Evolutionary conservation across 2,888 invertebrate species (phyloP).

Genomic region (Uloborus plumipes): DNA sequence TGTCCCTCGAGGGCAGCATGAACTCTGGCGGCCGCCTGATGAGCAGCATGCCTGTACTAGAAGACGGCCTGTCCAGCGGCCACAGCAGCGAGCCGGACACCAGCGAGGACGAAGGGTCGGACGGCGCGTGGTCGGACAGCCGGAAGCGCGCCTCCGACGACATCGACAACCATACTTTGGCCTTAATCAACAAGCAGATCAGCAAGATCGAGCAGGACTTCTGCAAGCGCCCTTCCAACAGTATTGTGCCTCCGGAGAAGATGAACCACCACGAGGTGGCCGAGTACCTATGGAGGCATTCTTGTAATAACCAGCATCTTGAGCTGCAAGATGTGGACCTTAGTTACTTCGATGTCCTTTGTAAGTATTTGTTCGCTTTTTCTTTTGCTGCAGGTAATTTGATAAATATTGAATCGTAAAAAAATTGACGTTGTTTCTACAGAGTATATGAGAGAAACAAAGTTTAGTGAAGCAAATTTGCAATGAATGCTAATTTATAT

Average conservation of each 20-base stretch:
- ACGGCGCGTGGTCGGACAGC: constrained; percentile 46
- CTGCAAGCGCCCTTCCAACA: constrained; percentile 71
- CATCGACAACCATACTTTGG: constrained; percentile 71
- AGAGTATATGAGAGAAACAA: too few species aligned
- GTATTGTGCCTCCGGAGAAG: constrained; percentile 21
- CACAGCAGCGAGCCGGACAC: constrained; percentile 90
- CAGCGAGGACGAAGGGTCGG: constrained; percentile 63
- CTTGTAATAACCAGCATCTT: constrained; percentile 56
- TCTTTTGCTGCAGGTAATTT: too few species aligned
- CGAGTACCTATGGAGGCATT: constrained; percentile 57
- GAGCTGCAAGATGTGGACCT: constrained; percentile 66
- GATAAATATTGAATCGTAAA: too few species aligned
- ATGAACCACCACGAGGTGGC: constrained; percentile 52
- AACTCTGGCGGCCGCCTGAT: constrained; percentile 72
- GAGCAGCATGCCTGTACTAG: constrained; percentile 84
- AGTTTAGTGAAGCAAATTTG: too few species aligned
- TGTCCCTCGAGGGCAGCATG: constrained; percentile 74
- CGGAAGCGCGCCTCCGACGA: constrained; percentile 36
- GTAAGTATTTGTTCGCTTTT: too few species aligned
- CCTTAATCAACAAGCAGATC: constrained; percentile 78
- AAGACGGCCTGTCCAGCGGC: constrained; percentile 93
- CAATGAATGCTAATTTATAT: too few species aligned
- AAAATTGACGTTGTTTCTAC: too few species aligned
- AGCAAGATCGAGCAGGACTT: constrained; percentile 81
- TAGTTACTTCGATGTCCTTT: constrained; percentile 64